Conservation (phyloP, 2,113 vertebrate genomes). For the Mixornis gularis region DNA sequence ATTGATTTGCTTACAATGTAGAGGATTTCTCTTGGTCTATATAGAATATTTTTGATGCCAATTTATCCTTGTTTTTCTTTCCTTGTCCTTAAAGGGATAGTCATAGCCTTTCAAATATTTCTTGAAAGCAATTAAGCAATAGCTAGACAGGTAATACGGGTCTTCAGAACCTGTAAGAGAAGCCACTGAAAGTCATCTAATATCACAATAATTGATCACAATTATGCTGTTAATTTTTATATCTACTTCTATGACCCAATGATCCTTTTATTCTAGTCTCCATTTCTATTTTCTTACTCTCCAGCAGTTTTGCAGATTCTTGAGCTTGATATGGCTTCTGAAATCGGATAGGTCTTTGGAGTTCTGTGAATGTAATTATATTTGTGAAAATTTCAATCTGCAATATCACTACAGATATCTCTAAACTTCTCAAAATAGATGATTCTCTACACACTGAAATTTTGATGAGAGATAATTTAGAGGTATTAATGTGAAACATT, state of each 20-base stretch:
- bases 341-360: not conserved
- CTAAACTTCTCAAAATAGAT: not conserved
- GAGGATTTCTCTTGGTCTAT: not conserved
- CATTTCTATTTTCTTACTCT: not conserved
- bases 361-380: not conserved
- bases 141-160: not conserved
- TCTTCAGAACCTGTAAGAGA: not conserved
- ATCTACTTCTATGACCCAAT: not conserved
- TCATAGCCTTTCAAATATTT: not conserved
- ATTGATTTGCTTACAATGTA: conserved; percentile 8
- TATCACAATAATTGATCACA: accelerated
- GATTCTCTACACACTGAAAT: not conserved
- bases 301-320: not conserved
- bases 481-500: not conserved
- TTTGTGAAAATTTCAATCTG: not conserved
- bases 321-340: not conserved
- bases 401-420: not conserved
- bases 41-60: not conserved
- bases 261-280: not conserved
- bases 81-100: not conserved
- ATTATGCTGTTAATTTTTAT: not conserved
- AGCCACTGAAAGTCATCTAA: not conserved
- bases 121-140: not conserved
- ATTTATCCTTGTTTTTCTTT: not conserved
- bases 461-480: not conserved